These are phyloP conservation scores for Huso huso DNA, from an alignment of 2,797 vertebrate species.

Conservation along the genomic window DNA sequence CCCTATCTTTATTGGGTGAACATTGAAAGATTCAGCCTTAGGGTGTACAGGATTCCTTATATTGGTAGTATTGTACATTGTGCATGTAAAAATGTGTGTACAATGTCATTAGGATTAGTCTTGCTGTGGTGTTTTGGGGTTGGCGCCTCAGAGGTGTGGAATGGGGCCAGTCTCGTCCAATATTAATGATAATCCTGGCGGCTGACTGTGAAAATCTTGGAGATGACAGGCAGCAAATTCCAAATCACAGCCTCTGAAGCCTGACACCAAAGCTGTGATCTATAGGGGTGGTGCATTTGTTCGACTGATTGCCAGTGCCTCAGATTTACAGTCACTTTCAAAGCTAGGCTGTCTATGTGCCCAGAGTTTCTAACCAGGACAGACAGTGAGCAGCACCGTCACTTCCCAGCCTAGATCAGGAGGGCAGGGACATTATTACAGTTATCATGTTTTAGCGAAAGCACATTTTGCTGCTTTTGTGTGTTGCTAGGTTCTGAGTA, in stretches of 20 bases:
- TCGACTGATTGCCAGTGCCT: background rate
- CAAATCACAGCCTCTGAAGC: slow-evolving; percentile 13
- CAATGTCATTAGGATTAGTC: no score
- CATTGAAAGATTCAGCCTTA: no score
- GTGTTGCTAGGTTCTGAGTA: no score
- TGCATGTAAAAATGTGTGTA: no score
- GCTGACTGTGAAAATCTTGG: slow-evolving; percentile 17
- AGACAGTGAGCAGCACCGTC: background rate
- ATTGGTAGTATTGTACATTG: no score
- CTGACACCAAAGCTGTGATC: slow-evolving; percentile 21
- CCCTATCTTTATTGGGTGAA: no score
- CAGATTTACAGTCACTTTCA: slow-evolving; percentile 4
- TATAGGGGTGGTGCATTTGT: slow-evolving; percentile 7
- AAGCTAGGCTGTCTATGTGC: background rate
- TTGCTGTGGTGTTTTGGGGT: background rate
- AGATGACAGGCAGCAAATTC: slow-evolving; percentile 20
- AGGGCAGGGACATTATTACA: background rate
- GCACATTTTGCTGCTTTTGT: no score
- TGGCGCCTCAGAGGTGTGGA: slow-evolving; percentile 7
- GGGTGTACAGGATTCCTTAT: no score
- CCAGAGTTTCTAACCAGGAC: slow-evolving; percentile 5
- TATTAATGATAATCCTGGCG: slow-evolving; percentile 25
- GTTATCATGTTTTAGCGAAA: no score
- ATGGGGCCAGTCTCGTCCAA: slow-evolving; percentile 17
- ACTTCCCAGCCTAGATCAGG: background rate